Base-by-base conservation (phyloP, 2,888 invertebrate species). In the Tipula vernalis region DNA sequence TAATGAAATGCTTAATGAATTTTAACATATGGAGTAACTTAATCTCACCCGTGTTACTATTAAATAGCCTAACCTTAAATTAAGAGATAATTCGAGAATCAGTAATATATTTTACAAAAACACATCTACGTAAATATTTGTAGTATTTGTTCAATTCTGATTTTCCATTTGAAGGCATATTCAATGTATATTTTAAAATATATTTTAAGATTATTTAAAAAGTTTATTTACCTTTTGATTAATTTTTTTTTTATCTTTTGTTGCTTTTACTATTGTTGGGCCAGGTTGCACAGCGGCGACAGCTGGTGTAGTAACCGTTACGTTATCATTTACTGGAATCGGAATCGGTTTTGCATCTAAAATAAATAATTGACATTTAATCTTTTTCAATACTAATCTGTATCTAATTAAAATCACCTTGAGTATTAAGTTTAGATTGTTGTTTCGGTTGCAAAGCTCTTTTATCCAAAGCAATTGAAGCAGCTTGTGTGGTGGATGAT, bases 361-460 rank as follows among this genome's bases (percentile, higher is more conserved):
- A 86, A 71, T 28, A 28, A 86, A 86, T 86, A 44, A 39, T 39
- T 85, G 41, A 85, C 36, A 41, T 39, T 39, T 85, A 85, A 85
- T 5, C 44, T 85, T 39, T n/a, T 36, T 86, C n/a, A n/a, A 28
- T 39, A 44, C 28, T 44, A 6, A 18, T 85, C 8, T 28, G 28
- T 28, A 28, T 85, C 12, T 10, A 41, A 18, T 86, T 44, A 5
- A 42, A 44, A 15, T 86, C 39, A 86, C 44, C 36, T 57, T 86
- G 51, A 36, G 51, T 57, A 86, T 88, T 88, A 87, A 90, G 91
- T 89, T 91, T 91, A 88, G 91, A 92, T 90, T 93, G 93, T 86
- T 94, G 94, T 89, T 95, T 95, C 0, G 95, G 95, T 90, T 95
- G 95, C 87, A 95, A 90, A 44, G 95, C 93, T 89, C 95, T 91